Percentiles rank a stretch among this genome's conserved stretches.
Conservation (phyloP, 2,113 vertebrate species). For the Melanerpes formicivorus region DNA sequence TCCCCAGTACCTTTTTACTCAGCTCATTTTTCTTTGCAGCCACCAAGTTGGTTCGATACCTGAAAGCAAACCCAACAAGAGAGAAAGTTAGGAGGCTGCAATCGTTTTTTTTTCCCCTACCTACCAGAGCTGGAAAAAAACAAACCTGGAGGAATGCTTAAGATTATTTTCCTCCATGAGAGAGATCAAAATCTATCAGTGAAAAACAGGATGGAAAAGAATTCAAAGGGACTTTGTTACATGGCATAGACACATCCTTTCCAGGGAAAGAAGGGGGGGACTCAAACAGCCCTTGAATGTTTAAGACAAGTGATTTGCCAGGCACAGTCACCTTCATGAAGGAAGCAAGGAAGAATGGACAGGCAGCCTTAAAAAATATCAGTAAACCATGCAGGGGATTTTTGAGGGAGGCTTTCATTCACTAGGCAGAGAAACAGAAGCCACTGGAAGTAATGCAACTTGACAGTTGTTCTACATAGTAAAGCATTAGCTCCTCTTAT, state of each 20-base stretch:
- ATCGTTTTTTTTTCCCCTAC: background rate
- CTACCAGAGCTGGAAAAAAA: background rate
- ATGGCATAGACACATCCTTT: background rate
- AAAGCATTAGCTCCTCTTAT: background rate
- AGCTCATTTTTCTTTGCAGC: conserved; percentile 86
- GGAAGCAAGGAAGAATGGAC: background rate
- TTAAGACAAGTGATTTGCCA: background rate
- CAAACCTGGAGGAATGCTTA: background rate
- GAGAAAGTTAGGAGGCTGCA: background rate
- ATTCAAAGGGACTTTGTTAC: background rate
- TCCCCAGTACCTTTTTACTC: conserved; percentile 79
- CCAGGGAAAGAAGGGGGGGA: background rate
- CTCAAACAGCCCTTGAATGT: background rate
- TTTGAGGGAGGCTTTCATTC: conserved; percentile 24
- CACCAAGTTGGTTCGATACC: conserved; percentile 87
- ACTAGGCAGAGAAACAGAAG: conserved; percentile 12
- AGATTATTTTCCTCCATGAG: background rate
- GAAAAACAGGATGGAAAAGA: background rate
- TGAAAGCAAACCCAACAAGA: conserved; percentile 47
- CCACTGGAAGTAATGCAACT: conserved; percentile 43
- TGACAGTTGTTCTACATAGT: conserved; percentile 39
- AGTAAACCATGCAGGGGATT: background rate
- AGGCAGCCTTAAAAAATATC: background rate
- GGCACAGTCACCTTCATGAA: background rate
- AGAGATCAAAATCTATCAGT: background rate